A percentile compares a stretch with the other conserved stretches of the same genome.
These are phyloP conservation scores for Taeniopygia guttata DNA, from an alignment of 2,797 vertebrate genomes.

Conservation along the genomic window DNA sequence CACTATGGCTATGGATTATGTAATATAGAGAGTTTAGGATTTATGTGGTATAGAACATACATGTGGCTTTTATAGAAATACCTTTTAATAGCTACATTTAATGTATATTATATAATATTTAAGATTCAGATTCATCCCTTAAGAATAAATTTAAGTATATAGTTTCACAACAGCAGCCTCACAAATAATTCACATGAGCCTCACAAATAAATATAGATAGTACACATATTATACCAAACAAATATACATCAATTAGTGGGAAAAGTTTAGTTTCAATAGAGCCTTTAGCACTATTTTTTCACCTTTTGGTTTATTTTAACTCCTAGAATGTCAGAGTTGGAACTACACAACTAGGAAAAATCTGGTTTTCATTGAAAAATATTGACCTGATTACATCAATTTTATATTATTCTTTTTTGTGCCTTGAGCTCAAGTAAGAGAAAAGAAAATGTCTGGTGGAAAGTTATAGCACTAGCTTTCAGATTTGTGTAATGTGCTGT, in stretches of 20 bases:
- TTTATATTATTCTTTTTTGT: not conserved
- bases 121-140: not conserved
- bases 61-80: not conserved
- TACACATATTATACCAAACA: not conserved
- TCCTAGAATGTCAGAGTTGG: not conserved
- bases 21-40: not conserved
- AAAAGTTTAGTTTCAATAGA: not conserved
- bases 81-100: not conserved
- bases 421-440: not conserved
- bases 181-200: not conserved
- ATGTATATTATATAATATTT: not conserved
- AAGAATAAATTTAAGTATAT: not conserved
- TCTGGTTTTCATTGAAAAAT: not conserved
- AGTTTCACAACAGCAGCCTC: not conserved
- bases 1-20: not conserved
- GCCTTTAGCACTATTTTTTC: not conserved
- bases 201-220: not conserved
- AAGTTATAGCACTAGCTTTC: not conserved
- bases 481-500: accelerated
- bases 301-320: not conserved
- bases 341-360: not conserved
- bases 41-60: not conserved
- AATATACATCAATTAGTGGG: not conserved
- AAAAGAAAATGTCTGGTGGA: not conserved
- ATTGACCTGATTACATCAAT: not conserved